These are phyloP conservation scores for Pteria penguin DNA, from an alignment of 2,888 invertebrate species.

Conservation along the genomic window DNA sequence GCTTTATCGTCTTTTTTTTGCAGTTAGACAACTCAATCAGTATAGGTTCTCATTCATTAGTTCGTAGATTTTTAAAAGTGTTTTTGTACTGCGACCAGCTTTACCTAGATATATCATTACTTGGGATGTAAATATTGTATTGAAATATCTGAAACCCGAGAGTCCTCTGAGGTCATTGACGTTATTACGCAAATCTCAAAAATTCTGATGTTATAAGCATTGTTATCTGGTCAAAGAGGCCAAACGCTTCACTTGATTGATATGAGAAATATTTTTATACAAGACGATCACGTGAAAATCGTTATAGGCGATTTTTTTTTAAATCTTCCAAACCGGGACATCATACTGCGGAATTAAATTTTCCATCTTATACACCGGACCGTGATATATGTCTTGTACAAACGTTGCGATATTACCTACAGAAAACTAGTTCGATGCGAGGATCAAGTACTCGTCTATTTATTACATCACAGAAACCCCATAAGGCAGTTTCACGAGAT, in stretches of 20 bases:
- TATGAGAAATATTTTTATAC: conserved; percentile 25
- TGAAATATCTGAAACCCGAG: conserved; percentile 34
- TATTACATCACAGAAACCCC: conserved; percentile 26
- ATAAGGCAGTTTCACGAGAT: conserved; percentile 21
- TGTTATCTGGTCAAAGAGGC: conserved; percentile 39
- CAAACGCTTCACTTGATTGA: conserved; percentile 35
- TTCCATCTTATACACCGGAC: conserved; percentile 19
- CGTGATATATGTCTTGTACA: conserved; percentile 31
- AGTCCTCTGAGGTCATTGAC: neutral
- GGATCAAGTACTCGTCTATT: conserved; percentile 13
- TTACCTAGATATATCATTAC: conserved; percentile 40
- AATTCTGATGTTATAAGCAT: conserved; percentile 42
- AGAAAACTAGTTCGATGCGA: conserved; percentile 22
- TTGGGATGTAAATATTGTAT: conserved; percentile 47
- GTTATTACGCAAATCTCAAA: conserved; percentile 32
- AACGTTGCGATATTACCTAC: conserved; percentile 21
- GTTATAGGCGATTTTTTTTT: conserved; percentile 34
- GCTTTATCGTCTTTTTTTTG: conserved; percentile 35
- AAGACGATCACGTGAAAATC: conserved; percentile 17
- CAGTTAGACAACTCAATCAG: conserved; percentile 11
- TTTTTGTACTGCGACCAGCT: conserved; percentile 38
- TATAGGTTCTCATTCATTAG: conserved; percentile 12
- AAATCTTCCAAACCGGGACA: conserved; percentile 44
- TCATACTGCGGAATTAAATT: conserved; percentile 23
- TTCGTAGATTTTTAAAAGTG: conserved; percentile 45